Evolutionary conservation across 2,113 vertebrate genomes (phyloP), one percentile per base, ranked within the genome.

Genomic region (Desmodus rotundus): DNA sequence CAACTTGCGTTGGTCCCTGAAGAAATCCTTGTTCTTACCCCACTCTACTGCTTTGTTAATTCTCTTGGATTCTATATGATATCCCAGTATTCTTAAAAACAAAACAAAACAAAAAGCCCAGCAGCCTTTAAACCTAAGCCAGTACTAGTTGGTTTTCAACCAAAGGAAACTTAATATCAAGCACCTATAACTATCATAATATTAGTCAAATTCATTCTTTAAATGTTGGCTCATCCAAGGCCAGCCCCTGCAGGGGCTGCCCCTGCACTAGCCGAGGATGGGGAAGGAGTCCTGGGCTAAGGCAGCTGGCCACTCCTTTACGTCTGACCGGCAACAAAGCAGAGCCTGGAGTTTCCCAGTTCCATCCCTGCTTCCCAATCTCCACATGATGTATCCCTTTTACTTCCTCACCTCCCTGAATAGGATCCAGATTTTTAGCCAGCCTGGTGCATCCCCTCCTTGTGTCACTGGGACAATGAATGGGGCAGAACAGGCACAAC

Each of bases 31-130:
- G 19, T 77, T 93, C 63, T 77, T 93, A 86, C 16, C 61, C 17
- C 15, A 80, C 91, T 94, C 74, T 81, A 4, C 68, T 90, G 20
- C 85, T 96, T 85, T 94, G 94, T 84, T 94, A 83, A 95, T 96
- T 97, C 76, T 96, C 31, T 96, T 94, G 43, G 77, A 86, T 92
- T 96, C 73, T 11, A 38, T 85, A 61, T 54, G 19, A 38, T 87
- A 89, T 61, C 10, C n/a, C 38, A 87, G 22, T 56, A 68, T 74
- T 77, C 56, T 84, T 87, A 0, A 33, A 63, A 56, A 72, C 76
- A 45, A 56, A 56, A 47, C 63, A 14, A 12, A 36, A 65, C 22
- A 70, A 70, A 13, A 43, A 94, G 24, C 43, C 33, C 54, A 43
- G 4, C 10, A 47, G 13, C 28, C 38, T 92, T 96, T 97, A 87